Base-by-base conservation (phyloP, 2,888 invertebrate species). In the Stratiomys singularior region DNA sequence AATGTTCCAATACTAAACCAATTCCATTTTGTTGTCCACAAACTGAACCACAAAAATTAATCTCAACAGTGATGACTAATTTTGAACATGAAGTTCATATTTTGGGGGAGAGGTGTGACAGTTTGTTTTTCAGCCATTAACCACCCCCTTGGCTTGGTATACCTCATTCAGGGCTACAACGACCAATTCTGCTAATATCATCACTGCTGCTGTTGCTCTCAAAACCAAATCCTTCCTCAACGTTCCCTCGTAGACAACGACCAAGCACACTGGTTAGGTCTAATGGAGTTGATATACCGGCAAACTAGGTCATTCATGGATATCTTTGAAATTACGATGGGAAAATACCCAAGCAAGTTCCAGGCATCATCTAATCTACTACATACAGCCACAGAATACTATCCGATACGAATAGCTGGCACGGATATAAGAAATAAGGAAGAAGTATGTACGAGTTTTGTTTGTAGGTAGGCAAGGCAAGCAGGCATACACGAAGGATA, bases 291-390 rank as follows among this genome's bases (percentile, higher is more conserved):
- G 69, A 47, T 46, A 67, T 67, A 74, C 74, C 74, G 74, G 60
- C 74, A 74, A 74, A 74, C 30, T 74, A 74, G 74, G 74, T 74
- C 74, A 58, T 58, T 58, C 74, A 37, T 60, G 60, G 74, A 58
- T 44, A 74, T 58, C 74, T 74, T 69, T 69, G 30, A 23, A 69
- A 69, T 47, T 69, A 69, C 47, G 69, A 69, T 25, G 69, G 46
- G 69, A 69, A 69, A 69, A 69, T 69, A 46, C 23, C 69, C 69
- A 66, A 37, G n/a, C 23, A 69, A 69, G 21, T 47, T 69, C 25
- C n/a, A 66, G 37, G 46, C 69, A 69, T 46, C 69, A 47, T 23
- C 69, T 69, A 69, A 69, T 69, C 69, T 66, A n/a, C 46, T n/a
- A 28, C 27, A 64, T 15, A 37, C 37, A 37, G 37, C 37, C 37